These are phyloP conservation scores for Calliphora vicina DNA, from an alignment of 1,140 invertebrate genomes.

Conservation along the genomic window DNA sequence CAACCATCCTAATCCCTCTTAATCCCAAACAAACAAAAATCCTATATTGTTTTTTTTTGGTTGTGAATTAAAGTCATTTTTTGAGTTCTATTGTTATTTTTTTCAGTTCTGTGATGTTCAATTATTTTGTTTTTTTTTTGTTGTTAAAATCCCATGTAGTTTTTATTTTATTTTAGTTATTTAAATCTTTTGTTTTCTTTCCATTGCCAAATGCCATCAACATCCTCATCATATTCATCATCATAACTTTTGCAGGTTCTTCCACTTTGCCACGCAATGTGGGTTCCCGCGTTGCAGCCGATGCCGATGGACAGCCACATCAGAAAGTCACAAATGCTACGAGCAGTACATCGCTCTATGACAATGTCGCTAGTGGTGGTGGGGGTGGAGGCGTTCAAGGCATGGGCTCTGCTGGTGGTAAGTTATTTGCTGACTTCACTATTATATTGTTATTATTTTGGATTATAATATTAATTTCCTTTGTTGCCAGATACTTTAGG, in stretches of 20 bases:
- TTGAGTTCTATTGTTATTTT: background rate
- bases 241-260: slow-evolving; percentile 69
- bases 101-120: background rate
- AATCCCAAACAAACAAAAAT: background rate
- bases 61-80: background rate
- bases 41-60: background rate
- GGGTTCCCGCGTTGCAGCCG: slow-evolving; percentile 74
- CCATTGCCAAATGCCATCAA: slow-evolving; percentile 35
- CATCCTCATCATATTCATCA: slow-evolving; percentile 20
- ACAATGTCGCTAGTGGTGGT: slow-evolving; percentile 76
- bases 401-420: slow-evolving; percentile 29
- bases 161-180: background rate
- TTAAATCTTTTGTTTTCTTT: background rate
- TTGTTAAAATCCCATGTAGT: background rate
- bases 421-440: too few relatives aligned
- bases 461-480: too few relatives aligned
- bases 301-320: slow-evolving; percentile 71
- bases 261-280: slow-evolving; percentile 84
- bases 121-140: background rate
- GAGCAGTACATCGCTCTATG: slow-evolving; percentile 88
- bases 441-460: too few relatives aligned
- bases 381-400: slow-evolving; percentile 36
- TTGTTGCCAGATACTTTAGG: slow-evolving; percentile 58
- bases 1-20: background rate
- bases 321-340: slow-evolving; percentile 76